A percentile compares a stretch with the other conserved stretches of the same genome.
phyloP scores from a whole-genome alignment of 64 coral and sea anemone species.

The Porites australiensis region DNA sequence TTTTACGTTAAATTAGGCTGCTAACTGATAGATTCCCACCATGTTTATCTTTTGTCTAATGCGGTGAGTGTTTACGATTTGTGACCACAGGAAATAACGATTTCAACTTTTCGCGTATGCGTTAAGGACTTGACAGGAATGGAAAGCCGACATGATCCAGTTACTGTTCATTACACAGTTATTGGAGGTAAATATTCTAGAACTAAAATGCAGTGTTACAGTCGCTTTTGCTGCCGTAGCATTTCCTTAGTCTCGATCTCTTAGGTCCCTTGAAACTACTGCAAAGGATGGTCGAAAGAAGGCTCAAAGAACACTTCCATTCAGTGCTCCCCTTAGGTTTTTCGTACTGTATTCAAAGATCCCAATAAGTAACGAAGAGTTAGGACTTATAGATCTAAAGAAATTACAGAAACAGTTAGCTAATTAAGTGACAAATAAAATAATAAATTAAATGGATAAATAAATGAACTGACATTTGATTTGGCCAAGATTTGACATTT shows the following conservation, averaged over 20 bases:
- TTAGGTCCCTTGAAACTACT: no score
- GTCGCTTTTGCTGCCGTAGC: background rate
- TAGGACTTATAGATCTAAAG: no score
- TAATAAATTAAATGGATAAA: no score
- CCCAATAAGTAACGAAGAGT: no score
- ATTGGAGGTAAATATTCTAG: slow-evolving; percentile 55
- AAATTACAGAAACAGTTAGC: no score
- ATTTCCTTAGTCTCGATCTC: no score
- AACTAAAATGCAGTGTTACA: background rate
- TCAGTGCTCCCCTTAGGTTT: no score
- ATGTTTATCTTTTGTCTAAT: background rate
- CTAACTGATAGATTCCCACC: background rate
- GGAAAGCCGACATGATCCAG: slow-evolving; percentile 11
- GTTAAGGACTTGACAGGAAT: slow-evolving; percentile 58
- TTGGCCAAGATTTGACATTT: background rate
- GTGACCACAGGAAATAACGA: slow-evolving; percentile 51
- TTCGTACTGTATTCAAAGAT: no score
- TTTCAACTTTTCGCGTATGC: slow-evolving; percentile 37
- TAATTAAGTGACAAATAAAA: no score
- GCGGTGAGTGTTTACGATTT: background rate
- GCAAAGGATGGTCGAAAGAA: no score
- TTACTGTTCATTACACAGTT: slow-evolving; percentile 53
- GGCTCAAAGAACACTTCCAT: no score
- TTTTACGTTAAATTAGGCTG: background rate
- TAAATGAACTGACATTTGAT: background rate